Evolutionary conservation across 2,113 vertebrate genomes (phyloP).

Genomic region (Apteryx owenii): DNA sequence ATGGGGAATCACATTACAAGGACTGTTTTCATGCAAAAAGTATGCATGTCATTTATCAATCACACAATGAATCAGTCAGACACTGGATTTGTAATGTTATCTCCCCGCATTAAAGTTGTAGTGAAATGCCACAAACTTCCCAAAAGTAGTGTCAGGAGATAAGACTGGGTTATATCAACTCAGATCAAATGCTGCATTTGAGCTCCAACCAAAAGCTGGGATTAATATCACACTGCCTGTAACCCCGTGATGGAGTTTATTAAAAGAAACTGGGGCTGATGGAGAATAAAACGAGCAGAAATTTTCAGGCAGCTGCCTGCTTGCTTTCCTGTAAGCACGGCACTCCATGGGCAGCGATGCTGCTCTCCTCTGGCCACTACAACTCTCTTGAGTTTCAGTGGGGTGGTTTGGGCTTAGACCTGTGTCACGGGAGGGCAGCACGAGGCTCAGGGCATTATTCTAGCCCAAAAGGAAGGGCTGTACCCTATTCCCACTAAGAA

Average conservation of each 20-base stretch:
- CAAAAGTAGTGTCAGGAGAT: neutral
- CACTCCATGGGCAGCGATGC: neutral
- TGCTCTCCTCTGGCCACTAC: neutral
- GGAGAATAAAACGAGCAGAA: neutral
- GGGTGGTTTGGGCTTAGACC: neutral
- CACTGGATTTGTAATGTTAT: neutral
- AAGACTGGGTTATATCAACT: neutral
- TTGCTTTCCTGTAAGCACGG: neutral
- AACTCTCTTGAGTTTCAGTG: accelerated
- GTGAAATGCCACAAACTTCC: neutral
- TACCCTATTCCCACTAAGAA: neutral
- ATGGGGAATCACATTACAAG: conserved; percentile 7
- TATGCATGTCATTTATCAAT: conserved; percentile 60
- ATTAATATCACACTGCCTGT: neutral
- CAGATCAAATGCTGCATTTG: neutral
- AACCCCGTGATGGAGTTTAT: neutral
- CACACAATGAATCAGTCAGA: conserved; percentile 52
- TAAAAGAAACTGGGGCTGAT: neutral
- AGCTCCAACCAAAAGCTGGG: neutral
- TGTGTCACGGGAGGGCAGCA: conserved; percentile 22
- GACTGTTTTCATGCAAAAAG: conserved; percentile 32
- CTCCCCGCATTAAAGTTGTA: neutral
- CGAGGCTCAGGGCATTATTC: neutral
- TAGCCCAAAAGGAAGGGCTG: neutral
- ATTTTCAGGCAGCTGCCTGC: neutral